Conservation (phyloP, 30 jellyfish, hydroid and myxozoan genomes). For the Turritopsis dohrnii region DNA sequence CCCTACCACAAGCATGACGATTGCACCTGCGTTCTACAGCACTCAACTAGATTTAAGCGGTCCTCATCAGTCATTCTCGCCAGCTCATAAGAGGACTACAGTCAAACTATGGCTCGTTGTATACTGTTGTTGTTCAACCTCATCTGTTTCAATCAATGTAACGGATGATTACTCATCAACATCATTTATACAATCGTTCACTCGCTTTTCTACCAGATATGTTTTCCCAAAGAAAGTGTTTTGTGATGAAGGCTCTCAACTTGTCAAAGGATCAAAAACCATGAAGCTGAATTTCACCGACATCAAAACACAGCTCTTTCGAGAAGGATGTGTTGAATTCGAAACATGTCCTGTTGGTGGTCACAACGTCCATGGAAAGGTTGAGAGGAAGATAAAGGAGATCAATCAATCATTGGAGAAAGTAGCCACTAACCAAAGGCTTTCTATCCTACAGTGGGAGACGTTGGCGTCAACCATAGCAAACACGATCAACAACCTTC, state of each 20-base stretch:
- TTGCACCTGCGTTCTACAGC: constrained; percentile 13
- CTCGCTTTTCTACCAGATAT: constrained; percentile 14
- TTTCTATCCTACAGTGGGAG: no score
- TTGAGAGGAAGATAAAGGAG: no score
- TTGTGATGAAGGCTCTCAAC: constrained; percentile 24
- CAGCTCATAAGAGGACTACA: constrained; percentile 22
- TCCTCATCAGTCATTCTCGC: neutral
- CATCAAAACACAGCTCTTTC: no score
- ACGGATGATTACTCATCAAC: constrained; percentile 22
- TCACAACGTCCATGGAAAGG: no score
- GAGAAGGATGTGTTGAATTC: no score
- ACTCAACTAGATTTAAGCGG: constrained; percentile 6
- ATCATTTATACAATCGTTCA: constrained; percentile 20
- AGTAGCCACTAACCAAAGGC: no score
- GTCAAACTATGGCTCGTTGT: constrained; percentile 19
- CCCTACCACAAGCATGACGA: neutral
- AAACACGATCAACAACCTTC: no score
- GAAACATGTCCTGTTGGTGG: no score
- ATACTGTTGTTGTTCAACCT: constrained; percentile 14
- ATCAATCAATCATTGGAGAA: no score
- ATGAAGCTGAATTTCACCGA: no score
- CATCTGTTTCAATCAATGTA: constrained; percentile 16
- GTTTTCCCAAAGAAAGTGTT: constrained; percentile 26
- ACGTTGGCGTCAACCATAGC: no score
- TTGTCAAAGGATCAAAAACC: constrained; percentile 11